A percentile compares a stretch with the other conserved stretches of the same genome.
Conservation (phyloP, 2,888 invertebrate species). For the Trissolcus brochymenae region DNA sequence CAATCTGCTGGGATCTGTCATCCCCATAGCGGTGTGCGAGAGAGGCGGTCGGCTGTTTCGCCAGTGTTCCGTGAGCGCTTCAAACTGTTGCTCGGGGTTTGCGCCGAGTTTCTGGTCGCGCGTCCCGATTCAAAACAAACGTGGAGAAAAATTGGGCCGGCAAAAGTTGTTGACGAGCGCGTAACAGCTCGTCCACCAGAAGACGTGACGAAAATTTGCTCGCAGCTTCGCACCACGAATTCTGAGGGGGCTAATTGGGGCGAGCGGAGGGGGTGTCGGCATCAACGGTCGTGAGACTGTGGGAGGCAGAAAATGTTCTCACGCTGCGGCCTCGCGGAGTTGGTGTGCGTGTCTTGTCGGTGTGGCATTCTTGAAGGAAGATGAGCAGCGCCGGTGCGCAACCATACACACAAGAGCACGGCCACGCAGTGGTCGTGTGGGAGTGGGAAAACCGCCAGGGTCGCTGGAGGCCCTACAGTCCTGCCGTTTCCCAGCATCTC, state of each 20-base stretch:
- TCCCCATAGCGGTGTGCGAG: constrained; percentile 5
- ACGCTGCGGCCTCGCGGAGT: constrained; percentile 65
- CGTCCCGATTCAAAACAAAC: constrained; percentile 1
- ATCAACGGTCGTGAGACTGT: constrained; percentile 62
- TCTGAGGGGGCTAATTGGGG: constrained; percentile 17
- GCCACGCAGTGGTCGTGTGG: constrained; percentile 88
- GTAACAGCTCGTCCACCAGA: neutral
- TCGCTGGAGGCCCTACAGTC: constrained; percentile 91
- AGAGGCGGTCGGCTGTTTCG: neutral
- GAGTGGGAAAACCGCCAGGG: constrained; percentile 85
- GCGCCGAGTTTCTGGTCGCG: neutral
- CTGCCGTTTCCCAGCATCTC: constrained; percentile 89
- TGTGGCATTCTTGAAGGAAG: constrained; percentile 67
- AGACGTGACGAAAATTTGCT: neutral
- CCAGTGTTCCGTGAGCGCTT: constrained; percentile 23
- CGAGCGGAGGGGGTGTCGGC: neutral
- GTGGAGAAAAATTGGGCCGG: constrained; percentile 2
- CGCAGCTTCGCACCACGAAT: neutral
- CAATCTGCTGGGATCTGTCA: constrained; percentile 35
- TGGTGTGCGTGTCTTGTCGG: constrained; percentile 62
- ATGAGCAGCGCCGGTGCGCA: constrained; percentile 68
- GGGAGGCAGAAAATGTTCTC: constrained; percentile 73
- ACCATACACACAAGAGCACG: constrained; percentile 78
- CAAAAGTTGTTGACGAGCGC: neutral
- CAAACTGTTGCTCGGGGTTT: neutral